A percentile compares a stretch with the other conserved stretches of the same genome.
phyloP scores from a whole-genome alignment of 2,888 invertebrate species.

The Pollenia amentaria region DNA sequence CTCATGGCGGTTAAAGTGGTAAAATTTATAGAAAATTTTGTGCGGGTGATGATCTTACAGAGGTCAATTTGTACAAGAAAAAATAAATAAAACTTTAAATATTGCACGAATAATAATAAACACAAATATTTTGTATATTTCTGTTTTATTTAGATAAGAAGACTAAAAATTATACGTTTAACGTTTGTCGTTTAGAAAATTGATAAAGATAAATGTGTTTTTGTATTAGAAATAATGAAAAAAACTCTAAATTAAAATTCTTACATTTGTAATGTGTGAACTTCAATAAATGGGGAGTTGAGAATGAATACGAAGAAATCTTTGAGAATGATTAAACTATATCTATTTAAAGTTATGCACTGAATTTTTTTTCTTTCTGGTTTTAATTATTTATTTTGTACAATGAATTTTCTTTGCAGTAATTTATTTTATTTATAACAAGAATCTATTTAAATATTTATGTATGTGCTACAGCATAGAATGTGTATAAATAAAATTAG shows the following conservation, averaged over 20 bases:
- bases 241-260: not conserved
- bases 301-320: not conserved
- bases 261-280: constrained; percentile 19
- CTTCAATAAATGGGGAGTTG: constrained; percentile 22
- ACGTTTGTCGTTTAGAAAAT: not conserved
- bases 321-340: constrained; percentile 13
- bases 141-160: constrained; percentile 49
- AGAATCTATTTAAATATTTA: constrained; percentile 1
- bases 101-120: constrained; percentile 47
- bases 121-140: not conserved
- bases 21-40: constrained; percentile 57
- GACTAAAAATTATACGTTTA: constrained; percentile 9
- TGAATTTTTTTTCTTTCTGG: not conserved
- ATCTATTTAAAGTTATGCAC: constrained; percentile 28
- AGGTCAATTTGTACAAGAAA: constrained; percentile 63
- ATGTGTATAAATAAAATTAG: constrained; percentile 48
- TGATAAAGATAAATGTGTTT: constrained; percentile 54
- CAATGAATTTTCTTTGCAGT: not conserved
- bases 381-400: not conserved
- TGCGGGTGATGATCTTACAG: constrained; percentile 70
- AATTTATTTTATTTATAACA: too few species aligned
- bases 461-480: not conserved
- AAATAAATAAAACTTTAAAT: constrained; percentile 11
- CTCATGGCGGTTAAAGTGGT: constrained; percentile 55
- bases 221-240: constrained; percentile 40